Evolutionary conservation across 2,797 vertebrate genomes (phyloP), one percentile per base, ranked within the genome.

Genomic region (Trichosurus vulpecula): DNA sequence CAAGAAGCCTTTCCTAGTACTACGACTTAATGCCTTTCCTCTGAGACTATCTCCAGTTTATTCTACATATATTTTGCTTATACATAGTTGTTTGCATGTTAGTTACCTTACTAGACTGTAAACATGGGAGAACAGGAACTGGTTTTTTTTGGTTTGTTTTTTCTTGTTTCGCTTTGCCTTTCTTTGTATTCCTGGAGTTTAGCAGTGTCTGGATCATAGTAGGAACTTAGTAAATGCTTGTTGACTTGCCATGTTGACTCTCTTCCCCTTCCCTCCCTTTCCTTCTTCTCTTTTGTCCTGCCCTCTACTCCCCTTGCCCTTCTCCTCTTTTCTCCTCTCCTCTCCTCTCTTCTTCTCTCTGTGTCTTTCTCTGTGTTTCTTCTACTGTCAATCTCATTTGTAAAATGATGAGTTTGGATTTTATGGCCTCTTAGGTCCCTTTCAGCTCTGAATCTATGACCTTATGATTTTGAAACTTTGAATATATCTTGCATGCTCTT

Each of bases 341-440:
- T 53, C 57, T 13, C 16, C 56, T 91, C 8, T 56, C 11, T 52
- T 29, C 1, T 30, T 3, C 31, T 53, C 57, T 13, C 16, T 53
- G 30, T 51, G 31, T 94, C 41, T 92, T 52, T 66, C 90, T 74
- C 90, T 55, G 1, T 41, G 9, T 66, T 94, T 95, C 93, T 61
- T 2, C 90, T 29, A 41, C 22, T 90, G 19, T 53, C 66, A 74
- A 74, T 92, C 25, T 92, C 92, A 94, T 94, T 54, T 91, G 16
- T 74, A 22, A 92, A 66, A 81, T 19, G 90, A 90, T 91, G 41
- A 30, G 4, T 81, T 87, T 87, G 25, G 89, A 29, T 55, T 57
- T 16, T 35, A 89, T 95, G 96, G 52, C 47, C 8, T 90, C 61
- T 91, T 94, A 95, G 25, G 1, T 74, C 6, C 35, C n/a, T 74